phyloP scores from a whole-genome alignment of 2,113 vertebrate genomes.

The Zapus hudsonius region DNA sequence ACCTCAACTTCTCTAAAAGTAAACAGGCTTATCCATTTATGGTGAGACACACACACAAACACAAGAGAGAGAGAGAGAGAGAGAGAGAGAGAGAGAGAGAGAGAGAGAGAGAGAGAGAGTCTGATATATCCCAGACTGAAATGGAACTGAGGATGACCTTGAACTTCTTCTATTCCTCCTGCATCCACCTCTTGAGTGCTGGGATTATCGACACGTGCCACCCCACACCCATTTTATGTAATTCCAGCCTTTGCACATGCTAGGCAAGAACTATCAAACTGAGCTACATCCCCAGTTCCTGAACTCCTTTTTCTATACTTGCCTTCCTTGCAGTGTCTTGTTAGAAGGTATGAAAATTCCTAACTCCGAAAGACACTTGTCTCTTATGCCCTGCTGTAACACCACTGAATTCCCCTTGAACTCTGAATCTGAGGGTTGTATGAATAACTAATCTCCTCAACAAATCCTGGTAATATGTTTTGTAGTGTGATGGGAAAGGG shows the following conservation, averaged over 20 bases:
- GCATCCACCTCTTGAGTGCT: too few species aligned
- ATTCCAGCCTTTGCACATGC: too few species aligned
- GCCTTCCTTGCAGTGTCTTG: slow-evolving; percentile 27
- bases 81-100: background rate
- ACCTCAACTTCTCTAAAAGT: slow-evolving; percentile 27
- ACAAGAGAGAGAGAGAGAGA: background rate
- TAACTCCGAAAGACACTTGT: background rate
- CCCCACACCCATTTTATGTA: too few species aligned
- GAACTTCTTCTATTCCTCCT: too few species aligned
- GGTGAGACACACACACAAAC: too few species aligned
- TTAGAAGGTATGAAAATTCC: slow-evolving; percentile 3
- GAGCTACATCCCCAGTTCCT: too few species aligned
- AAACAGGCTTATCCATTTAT: background rate
- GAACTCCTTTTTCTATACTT: background rate
- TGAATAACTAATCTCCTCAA: slow-evolving; percentile 24
- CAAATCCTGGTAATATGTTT: slow-evolving; percentile 38
- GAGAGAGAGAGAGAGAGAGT: background rate
- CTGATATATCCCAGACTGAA: too few species aligned
- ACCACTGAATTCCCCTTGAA: background rate
- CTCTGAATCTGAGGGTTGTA: background rate
- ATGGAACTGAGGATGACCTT: too few species aligned
- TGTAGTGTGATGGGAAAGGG: background rate
- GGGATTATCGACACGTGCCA: too few species aligned
- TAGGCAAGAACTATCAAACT: too few species aligned
- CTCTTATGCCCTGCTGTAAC: background rate